Conservation (phyloP, 1,140 invertebrate species). For the Mizuhopecten yessoensis region DNA sequence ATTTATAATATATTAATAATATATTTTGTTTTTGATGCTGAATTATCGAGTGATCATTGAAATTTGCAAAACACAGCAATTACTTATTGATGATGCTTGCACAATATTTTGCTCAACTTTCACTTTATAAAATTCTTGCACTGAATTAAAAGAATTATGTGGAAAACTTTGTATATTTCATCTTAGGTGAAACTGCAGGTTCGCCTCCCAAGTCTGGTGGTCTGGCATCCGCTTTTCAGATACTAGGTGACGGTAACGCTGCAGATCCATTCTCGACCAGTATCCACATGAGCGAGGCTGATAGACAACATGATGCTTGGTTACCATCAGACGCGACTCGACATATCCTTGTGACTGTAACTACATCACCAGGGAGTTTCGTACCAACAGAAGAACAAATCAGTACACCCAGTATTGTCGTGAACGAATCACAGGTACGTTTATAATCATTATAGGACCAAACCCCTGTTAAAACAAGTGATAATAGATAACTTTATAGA, state of each 20-base stretch:
- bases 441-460: not conserved
- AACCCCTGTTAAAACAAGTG: not conserved
- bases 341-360: slow-evolving; percentile 86
- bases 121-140: too few species aligned
- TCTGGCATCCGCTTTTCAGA: slow-evolving; percentile 56
- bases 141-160: too few species aligned
- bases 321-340: slow-evolving; percentile 88
- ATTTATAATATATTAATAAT: too few species aligned
- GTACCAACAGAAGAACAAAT: slow-evolving; percentile 88
- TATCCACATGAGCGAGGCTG: slow-evolving; percentile 82
- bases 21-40: too few species aligned
- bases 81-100: too few species aligned
- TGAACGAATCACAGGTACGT: slow-evolving; percentile 88
- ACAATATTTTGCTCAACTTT: too few species aligned
- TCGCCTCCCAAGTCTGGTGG: not conserved
- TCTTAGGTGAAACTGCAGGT: not conserved
- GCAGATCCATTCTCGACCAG: slow-evolving; percentile 79
- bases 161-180: too few species aligned
- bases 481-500: not conserved
- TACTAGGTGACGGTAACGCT: slow-evolving; percentile 53
- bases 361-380: slow-evolving; percentile 88
- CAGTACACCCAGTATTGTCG: slow-evolving; percentile 89
- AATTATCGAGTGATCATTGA: too few species aligned
- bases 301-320: slow-evolving; percentile 90
- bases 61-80: too few species aligned